These are phyloP conservation scores for Diaperis boleti DNA, from an alignment of 2,888 invertebrate species.

Conservation along the genomic window DNA sequence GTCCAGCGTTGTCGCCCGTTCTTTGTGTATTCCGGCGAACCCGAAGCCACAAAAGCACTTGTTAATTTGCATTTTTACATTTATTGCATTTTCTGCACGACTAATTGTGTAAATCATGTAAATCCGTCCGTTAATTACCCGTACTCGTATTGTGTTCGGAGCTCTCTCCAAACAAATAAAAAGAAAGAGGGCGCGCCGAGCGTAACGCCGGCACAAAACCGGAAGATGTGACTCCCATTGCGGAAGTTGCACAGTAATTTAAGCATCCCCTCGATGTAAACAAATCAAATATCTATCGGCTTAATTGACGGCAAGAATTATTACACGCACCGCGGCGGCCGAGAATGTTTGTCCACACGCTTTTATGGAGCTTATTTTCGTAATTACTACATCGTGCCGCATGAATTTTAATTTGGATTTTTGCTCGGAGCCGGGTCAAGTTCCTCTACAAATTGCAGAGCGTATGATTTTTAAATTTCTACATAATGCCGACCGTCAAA, in stretches of 20 bases:
- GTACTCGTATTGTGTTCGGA: conserved; percentile 54
- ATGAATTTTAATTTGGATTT: conserved; percentile 30
- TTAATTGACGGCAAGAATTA: conserved; percentile 31
- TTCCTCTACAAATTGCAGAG: neutral
- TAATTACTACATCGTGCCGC: conserved; percentile 24
- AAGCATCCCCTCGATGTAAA: conserved; percentile 48
- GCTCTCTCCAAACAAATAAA: conserved; percentile 52
- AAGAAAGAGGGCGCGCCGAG: conserved; percentile 44
- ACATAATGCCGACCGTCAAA: neutral
- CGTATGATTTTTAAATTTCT: neutral
- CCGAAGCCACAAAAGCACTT: conserved; percentile 51
- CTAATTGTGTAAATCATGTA: conserved; percentile 65
- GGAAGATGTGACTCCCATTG: conserved; percentile 44
- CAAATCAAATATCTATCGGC: conserved; percentile 41
- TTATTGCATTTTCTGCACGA: conserved; percentile 61
- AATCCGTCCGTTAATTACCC: conserved; percentile 63
- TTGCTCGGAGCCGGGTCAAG: conserved; percentile 4
- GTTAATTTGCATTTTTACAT: conserved; percentile 60
- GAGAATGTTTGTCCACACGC: conserved; percentile 7
- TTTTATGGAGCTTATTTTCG: conserved; percentile 20
- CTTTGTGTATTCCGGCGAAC: conserved; percentile 13
- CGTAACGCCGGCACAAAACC: conserved; percentile 39
- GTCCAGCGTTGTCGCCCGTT: neutral
- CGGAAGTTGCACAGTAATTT: conserved; percentile 51
- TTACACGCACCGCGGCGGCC: conserved; percentile 16